Evolutionary conservation across 2,888 invertebrate species (phyloP).

Genomic region (Drosophila aldrichi): DNA sequence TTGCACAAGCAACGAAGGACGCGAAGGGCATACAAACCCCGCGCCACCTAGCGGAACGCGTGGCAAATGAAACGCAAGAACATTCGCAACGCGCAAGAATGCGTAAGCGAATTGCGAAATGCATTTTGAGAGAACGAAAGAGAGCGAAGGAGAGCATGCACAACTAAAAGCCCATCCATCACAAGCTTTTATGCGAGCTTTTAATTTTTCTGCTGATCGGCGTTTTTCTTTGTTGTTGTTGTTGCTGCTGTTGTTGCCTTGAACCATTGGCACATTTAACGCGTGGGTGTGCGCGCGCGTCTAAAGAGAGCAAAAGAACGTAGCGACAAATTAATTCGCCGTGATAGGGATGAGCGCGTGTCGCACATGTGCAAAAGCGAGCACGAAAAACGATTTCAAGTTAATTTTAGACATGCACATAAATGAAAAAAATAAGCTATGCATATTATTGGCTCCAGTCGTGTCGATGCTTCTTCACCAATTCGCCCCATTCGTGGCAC

Average conservation of each 20-base stretch:
- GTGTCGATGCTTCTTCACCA: too few relatives aligned
- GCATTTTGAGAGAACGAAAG: not conserved
- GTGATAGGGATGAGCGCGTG: not conserved
- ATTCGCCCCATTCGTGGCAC: too few relatives aligned
- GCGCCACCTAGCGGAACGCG: slow-evolving; percentile 19
- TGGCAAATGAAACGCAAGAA: slow-evolving; percentile 11
- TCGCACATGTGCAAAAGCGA: not conserved
- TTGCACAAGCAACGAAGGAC: not conserved
- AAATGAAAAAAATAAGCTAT: too few relatives aligned
- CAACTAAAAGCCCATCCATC: slow-evolving; percentile 22
- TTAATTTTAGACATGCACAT: not conserved
- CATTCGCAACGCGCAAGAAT: not conserved
- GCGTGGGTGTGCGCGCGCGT: slow-evolving; percentile 47
- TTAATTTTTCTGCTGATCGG: slow-evolving; percentile 18
- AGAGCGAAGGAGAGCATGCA: too few relatives aligned
- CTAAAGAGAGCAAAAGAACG: slow-evolving; percentile 23
- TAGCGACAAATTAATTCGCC: not conserved
- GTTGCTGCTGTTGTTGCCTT: slow-evolving; percentile 53
- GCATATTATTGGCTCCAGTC: too few relatives aligned
- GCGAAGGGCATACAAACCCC: not conserved
- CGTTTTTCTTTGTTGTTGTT: not conserved
- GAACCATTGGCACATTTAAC: slow-evolving; percentile 73
- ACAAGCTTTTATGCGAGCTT: slow-evolving; percentile 22
- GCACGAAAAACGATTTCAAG: not conserved
- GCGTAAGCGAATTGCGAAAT: slow-evolving; percentile 2